These are phyloP conservation scores for Chaunax sp. DNA, from an alignment of 2,797 vertebrate species.

Conservation along the genomic window DNA sequence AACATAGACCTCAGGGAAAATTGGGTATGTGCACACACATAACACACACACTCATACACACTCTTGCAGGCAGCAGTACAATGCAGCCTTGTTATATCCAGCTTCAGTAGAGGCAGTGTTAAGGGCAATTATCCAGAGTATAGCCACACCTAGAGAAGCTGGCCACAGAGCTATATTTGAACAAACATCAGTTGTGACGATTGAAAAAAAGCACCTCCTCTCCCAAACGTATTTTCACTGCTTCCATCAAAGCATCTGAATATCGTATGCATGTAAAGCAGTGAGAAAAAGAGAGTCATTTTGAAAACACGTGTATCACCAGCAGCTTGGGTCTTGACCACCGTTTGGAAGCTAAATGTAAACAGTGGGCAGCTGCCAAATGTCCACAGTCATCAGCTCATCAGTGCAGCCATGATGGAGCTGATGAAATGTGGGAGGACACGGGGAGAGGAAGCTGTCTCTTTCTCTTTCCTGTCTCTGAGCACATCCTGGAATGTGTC, in stretches of 20 bases:
- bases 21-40: conserved; percentile 16
- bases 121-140: conserved; percentile 66
- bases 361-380: conserved; percentile 63
- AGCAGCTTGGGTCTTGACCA: conserved; percentile 28
- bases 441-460: conserved; percentile 34
- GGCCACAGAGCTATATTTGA: conserved; percentile 49
- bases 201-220: conserved; percentile 52
- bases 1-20: conserved; percentile 38
- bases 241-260: conserved; percentile 17
- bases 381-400: conserved; percentile 57
- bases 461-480: conserved; percentile 36
- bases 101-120: conserved; percentile 66
- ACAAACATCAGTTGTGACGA: conserved; percentile 49
- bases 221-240: conserved; percentile 19
- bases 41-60: conserved; percentile 39
- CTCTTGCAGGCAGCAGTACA: conserved; percentile 43
- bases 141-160: conserved; percentile 68
- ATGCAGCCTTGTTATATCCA: conserved; percentile 65
- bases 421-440: conserved; percentile 59
- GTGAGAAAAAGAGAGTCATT: not conserved
- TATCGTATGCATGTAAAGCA: not conserved
- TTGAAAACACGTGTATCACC: not conserved
- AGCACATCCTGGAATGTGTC: conserved; percentile 59
- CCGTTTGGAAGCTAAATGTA: conserved; percentile 34
- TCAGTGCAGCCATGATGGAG: conserved; percentile 35